Conservation (phyloP, 2,113 vertebrate species). For the Cochlearius cochlearius region DNA sequence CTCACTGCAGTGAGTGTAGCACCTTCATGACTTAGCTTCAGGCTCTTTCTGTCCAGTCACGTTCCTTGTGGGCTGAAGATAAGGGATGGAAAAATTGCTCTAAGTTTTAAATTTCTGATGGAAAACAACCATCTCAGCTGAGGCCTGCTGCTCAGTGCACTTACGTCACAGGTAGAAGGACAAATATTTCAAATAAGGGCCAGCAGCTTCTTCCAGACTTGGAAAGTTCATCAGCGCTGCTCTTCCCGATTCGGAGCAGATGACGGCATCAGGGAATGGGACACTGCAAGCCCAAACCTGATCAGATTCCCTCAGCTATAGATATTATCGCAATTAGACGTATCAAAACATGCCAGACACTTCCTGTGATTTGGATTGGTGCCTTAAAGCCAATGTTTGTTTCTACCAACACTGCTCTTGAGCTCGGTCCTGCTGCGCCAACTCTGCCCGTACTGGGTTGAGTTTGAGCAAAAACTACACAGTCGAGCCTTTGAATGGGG, state of each 20-base stretch:
- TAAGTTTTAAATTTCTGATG: neutral
- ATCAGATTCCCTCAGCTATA: neutral
- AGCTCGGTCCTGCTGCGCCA: accelerated
- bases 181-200: neutral
- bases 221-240: neutral
- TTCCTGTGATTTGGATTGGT: neutral
- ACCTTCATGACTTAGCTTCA: neutral
- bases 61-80: neutral
- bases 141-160: neutral
- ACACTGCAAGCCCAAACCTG: neutral
- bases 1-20: neutral
- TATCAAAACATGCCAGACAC: neutral
- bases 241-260: neutral
- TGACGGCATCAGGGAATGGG: neutral
- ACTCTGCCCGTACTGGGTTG: neutral
- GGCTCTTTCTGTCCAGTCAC: neutral
- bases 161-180: neutral
- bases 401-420: neutral
- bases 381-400: neutral
- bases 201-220: neutral
- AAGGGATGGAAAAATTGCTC: neutral
- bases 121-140: neutral
- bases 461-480: neutral
- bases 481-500: neutral
- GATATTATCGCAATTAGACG: neutral